Evolutionary conservation across 2,888 invertebrate species (phyloP), one percentile per base, ranked within the genome.

Genomic region (Lobophora halterata): DNA sequence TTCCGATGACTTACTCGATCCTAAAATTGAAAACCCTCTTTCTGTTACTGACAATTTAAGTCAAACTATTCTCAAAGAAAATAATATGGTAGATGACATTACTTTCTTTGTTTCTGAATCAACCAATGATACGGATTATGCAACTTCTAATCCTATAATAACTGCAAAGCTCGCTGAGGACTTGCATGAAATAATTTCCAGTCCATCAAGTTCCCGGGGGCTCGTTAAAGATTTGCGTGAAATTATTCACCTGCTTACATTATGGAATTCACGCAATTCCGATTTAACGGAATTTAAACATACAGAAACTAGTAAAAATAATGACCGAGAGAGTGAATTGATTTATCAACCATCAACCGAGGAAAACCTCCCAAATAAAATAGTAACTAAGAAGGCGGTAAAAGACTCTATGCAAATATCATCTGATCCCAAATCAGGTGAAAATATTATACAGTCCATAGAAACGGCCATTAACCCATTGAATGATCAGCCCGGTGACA

Each of bases 151-250:
- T 9, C 10, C 20, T 6, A 10, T 17, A 7, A 3, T 16, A 7
- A 19, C 27, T 3, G 8, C 23, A 2, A 16, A 13, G 5, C 20
- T 36, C 7, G 16, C 24, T 16, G 32, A 16, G 5, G 24, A 36
- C 27, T 9, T 42, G 9, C 27, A 28, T 7, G 20, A 32, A 19
- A 20, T 32, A 2, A 33, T 43, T 18, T 25, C 42, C 4, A 29
- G 33, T 1, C 21, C 32, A 18, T 29, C 30, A 3, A 37, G 17
- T 5, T 28, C 24, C 10, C 19, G 9, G 1, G 8, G 17, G 6
- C 24, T 42, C n/a, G n/a, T 37, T 33, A 13, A 43, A 13, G 43
- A 43, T 11, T 29, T 43, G 13, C 19, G 19, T 2, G 29, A 43
- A 21, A 34, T 43, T 3, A 43, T 43, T 33, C 13, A 18, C 3